phyloP scores from a whole-genome alignment of 2,888 invertebrate species.

The Lasioglossum oenotherae region DNA sequence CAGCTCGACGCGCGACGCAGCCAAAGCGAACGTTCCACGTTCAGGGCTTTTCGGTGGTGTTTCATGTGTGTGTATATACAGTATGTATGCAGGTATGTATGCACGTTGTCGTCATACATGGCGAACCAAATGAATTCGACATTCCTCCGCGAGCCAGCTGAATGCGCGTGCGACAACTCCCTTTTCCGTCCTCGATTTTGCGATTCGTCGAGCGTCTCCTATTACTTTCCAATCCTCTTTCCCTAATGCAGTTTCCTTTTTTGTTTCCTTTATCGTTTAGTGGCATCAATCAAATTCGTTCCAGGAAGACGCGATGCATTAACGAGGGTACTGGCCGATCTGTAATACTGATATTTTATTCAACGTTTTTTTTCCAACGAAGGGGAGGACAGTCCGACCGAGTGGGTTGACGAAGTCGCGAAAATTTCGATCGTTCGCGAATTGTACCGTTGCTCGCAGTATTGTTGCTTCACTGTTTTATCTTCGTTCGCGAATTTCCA shows the following conservation, averaged over 20 bases:
- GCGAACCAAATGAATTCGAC: conserved; percentile 4
- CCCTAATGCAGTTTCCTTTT: not conserved
- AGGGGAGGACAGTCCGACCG: not conserved
- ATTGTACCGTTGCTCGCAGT: not conserved
- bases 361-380: not conserved
- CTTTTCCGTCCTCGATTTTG: conserved; percentile 11
- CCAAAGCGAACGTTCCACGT: not conserved
- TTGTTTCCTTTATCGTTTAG: conserved; percentile 5
- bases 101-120: not conserved
- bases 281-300: conserved; percentile 5
- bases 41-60: not conserved
- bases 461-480: too few relatives aligned
- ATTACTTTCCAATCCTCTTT: conserved; percentile 7
- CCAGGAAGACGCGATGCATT: conserved; percentile 1
- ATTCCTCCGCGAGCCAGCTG: conserved; percentile 2
- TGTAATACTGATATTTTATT: conserved; percentile 1
- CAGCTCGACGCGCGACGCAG: not conserved
- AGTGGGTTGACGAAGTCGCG: not conserved
- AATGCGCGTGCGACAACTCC: not conserved
- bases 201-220: conserved; percentile 2
- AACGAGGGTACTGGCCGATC: not conserved
- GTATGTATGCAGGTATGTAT: not conserved
- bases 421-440: not conserved
- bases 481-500: too few relatives aligned
- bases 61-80: too few relatives aligned